phyloP scores from a whole-genome alignment of 1,140 invertebrate genomes.

The Drosophila ogumai region DNA sequence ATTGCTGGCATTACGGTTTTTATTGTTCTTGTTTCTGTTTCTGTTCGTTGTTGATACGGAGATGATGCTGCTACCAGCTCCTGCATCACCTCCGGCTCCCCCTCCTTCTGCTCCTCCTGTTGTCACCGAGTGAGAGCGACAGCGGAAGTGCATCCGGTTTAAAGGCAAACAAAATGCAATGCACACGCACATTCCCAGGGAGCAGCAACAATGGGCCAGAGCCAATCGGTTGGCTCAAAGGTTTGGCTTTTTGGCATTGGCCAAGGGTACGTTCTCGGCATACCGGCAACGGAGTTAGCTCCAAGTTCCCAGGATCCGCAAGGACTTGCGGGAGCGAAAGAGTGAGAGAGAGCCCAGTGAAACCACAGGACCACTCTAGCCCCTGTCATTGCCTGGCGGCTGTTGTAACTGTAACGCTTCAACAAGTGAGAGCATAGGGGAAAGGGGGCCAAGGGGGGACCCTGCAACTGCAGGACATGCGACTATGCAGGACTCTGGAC shows the following conservation, averaged over 20 bases:
- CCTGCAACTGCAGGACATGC: not conserved
- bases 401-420: conserved; percentile 37
- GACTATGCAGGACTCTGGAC: not conserved
- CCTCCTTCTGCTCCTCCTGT: conserved; percentile 1
- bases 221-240: conserved; percentile 60
- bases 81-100: not conserved
- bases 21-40: conserved; percentile 42
- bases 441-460: not conserved
- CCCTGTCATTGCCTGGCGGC: conserved; percentile 20
- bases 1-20: conserved; percentile 50
- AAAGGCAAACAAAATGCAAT: conserved; percentile 52
- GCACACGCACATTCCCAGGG: conserved; percentile 27
- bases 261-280: not conserved
- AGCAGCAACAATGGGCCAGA: conserved; percentile 26
- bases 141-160: conserved; percentile 70
- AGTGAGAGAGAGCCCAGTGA: not conserved
- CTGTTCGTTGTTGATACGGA: conserved; percentile 22
- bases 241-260: conserved; percentile 16
- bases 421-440: conserved; percentile 46
- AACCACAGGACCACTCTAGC: not conserved
- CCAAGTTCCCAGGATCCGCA: not conserved
- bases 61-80: conserved; percentile 11
- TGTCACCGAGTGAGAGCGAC: conserved; percentile 28
- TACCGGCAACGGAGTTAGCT: not conserved
- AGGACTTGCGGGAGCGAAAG: too few species aligned